Conservation (phyloP, 2,113 vertebrate genomes). For the Cavia porcellus region DNA sequence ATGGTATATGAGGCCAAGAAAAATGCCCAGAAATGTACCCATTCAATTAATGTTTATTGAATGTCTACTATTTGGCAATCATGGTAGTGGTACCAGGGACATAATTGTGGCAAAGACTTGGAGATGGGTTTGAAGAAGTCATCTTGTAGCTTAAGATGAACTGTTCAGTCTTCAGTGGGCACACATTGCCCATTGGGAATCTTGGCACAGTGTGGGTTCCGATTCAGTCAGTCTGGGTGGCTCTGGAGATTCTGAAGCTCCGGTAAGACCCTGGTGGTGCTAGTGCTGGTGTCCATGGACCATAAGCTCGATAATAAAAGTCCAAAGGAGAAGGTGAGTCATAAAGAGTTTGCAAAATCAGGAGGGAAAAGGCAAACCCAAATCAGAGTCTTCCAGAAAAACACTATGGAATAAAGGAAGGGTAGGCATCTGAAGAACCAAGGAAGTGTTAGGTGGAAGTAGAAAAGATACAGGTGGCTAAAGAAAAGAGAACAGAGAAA, state of each 20-base stretch:
- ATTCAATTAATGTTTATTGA: not conserved
- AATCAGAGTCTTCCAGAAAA: not conserved
- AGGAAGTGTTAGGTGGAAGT: not conserved
- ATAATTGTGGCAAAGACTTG: not conserved
- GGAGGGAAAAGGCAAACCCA: not conserved
- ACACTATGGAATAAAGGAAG: not conserved
- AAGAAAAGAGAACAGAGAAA: not conserved
- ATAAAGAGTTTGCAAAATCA: not conserved
- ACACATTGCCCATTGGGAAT: too few species aligned
- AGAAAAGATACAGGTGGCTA: not conserved
- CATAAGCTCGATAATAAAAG: not conserved
- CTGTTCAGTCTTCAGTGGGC: not conserved
- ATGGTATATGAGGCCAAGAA: not conserved
- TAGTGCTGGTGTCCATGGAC: not conserved
- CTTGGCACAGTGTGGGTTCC: not conserved
- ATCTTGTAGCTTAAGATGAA: not conserved
- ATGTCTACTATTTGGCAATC: not conserved
- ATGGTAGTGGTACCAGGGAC: not conserved
- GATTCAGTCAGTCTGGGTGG: not conserved
- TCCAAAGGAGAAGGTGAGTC: not conserved
- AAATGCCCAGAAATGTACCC: not conserved
- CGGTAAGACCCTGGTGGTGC: not conserved
- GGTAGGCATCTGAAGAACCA: not conserved
- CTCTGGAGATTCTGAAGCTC: not conserved
- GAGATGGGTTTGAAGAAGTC: not conserved